Conservation (phyloP, 2,113 vertebrate species). For the Theropithecus gelada region DNA sequence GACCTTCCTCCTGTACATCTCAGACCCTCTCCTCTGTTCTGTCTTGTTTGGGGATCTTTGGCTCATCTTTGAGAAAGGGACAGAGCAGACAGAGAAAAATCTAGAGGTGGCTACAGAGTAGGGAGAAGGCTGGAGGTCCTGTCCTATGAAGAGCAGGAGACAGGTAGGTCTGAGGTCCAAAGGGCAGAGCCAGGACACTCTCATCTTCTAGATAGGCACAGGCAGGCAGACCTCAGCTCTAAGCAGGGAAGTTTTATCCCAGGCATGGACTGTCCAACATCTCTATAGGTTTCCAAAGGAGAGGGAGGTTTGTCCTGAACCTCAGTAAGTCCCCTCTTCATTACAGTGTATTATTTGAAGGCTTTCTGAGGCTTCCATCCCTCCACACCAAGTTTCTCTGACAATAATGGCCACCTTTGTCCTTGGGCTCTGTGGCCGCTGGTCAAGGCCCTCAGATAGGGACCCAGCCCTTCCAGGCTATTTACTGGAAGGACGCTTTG, state of each 20-base stretch:
- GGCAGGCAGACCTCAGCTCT: background rate
- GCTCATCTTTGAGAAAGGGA: background rate
- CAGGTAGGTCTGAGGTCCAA: background rate
- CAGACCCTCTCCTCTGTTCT: background rate
- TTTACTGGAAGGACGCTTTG: background rate
- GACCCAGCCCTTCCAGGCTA: background rate
- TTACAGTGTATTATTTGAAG: background rate
- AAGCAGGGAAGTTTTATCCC: background rate
- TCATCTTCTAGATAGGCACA: background rate
- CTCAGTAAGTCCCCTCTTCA: background rate
- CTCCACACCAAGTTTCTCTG: background rate
- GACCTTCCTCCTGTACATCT: background rate
- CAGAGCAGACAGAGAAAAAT: background rate
- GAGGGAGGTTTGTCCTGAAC: no score
- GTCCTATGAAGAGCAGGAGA: background rate
- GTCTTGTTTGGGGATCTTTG: background rate
- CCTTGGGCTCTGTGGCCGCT: background rate
- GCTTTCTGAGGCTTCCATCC: fast-evolving
- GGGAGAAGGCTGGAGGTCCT: background rate
- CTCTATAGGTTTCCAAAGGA: background rate
- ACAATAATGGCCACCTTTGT: background rate
- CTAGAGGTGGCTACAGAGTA: background rate
- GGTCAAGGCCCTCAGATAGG: background rate
- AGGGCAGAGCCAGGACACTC: background rate
- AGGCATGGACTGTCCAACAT: fast-evolving